phyloP scores from a whole-genome alignment of 2,888 invertebrate species.

The Melangyna quadrimaculata region DNA sequence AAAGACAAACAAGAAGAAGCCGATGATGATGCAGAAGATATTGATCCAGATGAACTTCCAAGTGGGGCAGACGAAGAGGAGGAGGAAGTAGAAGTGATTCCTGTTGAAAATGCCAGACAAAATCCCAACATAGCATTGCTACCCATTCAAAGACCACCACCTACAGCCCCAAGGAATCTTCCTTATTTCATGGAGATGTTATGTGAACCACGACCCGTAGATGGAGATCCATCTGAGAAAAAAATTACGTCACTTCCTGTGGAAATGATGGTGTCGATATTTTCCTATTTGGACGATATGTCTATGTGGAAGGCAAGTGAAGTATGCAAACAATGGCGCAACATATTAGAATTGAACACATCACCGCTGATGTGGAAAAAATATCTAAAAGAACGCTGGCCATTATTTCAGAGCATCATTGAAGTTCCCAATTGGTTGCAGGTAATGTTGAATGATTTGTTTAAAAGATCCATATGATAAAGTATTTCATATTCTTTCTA shows the following conservation, averaged over 20 bases:
- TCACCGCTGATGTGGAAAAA: conserved; percentile 90
- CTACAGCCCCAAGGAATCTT: conserved; percentile 77
- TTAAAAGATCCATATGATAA: not conserved
- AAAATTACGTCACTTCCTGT: conserved; percentile 78
- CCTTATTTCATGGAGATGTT: conserved; percentile 78
- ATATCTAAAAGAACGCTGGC: conserved; percentile 91
- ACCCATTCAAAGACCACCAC: conserved; percentile 76
- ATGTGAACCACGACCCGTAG: conserved; percentile 76
- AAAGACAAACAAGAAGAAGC: conserved; percentile 78
- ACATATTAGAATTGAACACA: conserved; percentile 89
- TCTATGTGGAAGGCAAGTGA: conserved; percentile 94
- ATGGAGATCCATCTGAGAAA: conserved; percentile 72
- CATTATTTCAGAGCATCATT: conserved; percentile 89
- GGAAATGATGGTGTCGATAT: conserved; percentile 91
- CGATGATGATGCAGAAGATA: conserved; percentile 77
- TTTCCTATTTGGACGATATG: conserved; percentile 94
- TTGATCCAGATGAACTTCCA: conserved; percentile 69
- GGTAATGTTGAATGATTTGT: conserved; percentile 78
- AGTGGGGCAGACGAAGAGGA: conserved; percentile 65
- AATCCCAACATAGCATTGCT: conserved; percentile 73
- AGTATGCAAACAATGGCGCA: conserved; percentile 92
- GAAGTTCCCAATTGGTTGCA: conserved; percentile 90
- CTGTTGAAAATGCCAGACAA: conserved; percentile 73
- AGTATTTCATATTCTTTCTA: conserved; percentile 44
- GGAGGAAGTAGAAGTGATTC: conserved; percentile 35